Evolutionary conservation across 2,113 vertebrate genomes (phyloP), one percentile per base, ranked within the genome.

Genomic region (Vimba vimba): DNA sequence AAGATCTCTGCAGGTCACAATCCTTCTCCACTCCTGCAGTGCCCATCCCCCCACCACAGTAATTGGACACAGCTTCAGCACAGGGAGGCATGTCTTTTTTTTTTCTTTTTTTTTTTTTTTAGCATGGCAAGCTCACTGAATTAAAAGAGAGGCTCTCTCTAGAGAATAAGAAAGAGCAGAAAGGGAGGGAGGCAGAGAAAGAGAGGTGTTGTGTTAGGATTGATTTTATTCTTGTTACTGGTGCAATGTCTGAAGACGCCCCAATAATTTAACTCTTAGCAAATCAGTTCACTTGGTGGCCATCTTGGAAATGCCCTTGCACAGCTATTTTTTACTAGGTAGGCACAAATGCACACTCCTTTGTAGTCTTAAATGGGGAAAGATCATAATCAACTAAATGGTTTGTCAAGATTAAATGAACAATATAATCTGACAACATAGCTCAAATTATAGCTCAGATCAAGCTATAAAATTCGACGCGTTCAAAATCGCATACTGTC

Each of bases 21-120:
- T 84, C 71, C 27, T 75, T 81, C 45, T 71, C 15, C 52, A 19
- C 74, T 66, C 64, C 69, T 78, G 59, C 50, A 60, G 39, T 64
- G 50, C 78, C n/a, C 81, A 57, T 55, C 59, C 30, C 47, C 79
- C 88, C 73, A n/a, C 77, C 73, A 19, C 80, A 84, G 86, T 91
- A 90, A 93, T 92, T 86, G 91, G 87, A 90, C 91, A 89, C 89
- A 55, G 83, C 88, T 91, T 78, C 50, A 21, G 86, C 86, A 88
- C 84, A 82, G 79, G 80, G 76, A 89, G 89, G 89, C 81, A 89
- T 89, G 87, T 90, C 86, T 90, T 86, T 92, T 91, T 88, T 85
- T 85, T 76, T 64, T 6, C 87, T 85, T 88, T 85, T 87, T 81
- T 85, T 76, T 64, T 6, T 88, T 85, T 88, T 85, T 88, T 86